Base-by-base conservation (phyloP, 2,888 invertebrate genomes). In the Dyspetes luteomarginatus region DNA sequence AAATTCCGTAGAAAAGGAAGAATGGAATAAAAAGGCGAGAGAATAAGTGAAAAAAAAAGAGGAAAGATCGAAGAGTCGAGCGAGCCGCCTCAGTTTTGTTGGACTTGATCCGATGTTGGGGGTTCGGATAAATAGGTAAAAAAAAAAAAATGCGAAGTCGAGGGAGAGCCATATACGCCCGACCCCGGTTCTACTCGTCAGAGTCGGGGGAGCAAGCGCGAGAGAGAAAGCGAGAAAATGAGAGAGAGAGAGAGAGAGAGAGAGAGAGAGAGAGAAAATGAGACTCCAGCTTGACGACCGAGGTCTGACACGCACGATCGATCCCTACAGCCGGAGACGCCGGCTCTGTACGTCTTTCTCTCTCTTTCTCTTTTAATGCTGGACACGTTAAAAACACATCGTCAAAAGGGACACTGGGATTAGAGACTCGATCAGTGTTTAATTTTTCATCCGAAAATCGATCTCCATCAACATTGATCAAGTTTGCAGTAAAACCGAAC, bases 241-340 rank as follows among this genome's bases (percentile, higher is more conserved):
- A 28, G 79, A 41, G 68, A 48, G 65, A 60, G 58, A 55, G 55
- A 76, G 60, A 50, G 67, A 19, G 78, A 60, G 60, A 56, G 55
- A 58, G 50, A 50, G 36, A 45, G 48, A 64, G 45, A 50, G 65
- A 56, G 56, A 73, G 52, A 72, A 68, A 84, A 77, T 83, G 83
- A 78, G 84, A 84, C 85, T 86, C 56, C 85, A 85, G 87, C 88
- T 87, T 87, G 89, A 89, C 89, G 87, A 89, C 88, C 77, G 86
- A 85, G 85, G 85, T 86, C 88, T 86, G 88, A 89, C 88, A 87
- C 86, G 86, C 88, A 84, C 89, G 87, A 89, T 89, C 89, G 90
- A 90, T 90, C 77, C 85, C 79, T 69, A 76, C 55, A 65, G 67
- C 81, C 80, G 80, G 36, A 80, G 78, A 83, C 83, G 83, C 83